Evolutionary conservation across 2,888 invertebrate species (phyloP), one percentile per base, ranked within the genome.

Genomic region (Apoda limacodes): DNA sequence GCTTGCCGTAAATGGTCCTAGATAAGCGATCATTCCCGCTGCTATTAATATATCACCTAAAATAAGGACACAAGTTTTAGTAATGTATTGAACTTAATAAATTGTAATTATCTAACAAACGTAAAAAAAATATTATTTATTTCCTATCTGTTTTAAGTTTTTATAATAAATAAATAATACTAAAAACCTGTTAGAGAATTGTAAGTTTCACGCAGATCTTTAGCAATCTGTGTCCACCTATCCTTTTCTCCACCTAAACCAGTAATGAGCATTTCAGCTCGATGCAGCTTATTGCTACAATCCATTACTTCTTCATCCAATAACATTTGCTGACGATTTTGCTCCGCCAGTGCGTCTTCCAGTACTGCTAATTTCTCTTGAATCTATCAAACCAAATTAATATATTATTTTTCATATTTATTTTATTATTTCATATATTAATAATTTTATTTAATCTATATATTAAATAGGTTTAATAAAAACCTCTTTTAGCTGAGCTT

Each of bases 181-280:
- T n/a, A n/a, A n/a, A n/a, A 39, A 82, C 89, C 89, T 31, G 92
- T 92, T 1, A 93, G 75, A 17, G 87, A 82, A 42, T 84, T 82
- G 54, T 92, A 92, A 39, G 83, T 85, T 34, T 83, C 83, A 9
- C 88, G 87, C 5, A 93, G 70, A 1, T 60, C 56, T 53, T 87
- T 84, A 0, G 95, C 95, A 9, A 89, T 88, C 23, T 84, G 81
- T 1, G 87, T 89, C 97, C 97, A 98, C 36, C 96, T 83, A 2
- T 86, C 86, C 50, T 93, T 93, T 65, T 97, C 96, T 0, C 95
- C 95, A 0, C 96, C 95, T 17, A 97, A 80, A 0, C 95, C 95
- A 1, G 90, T 89, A 38, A 98, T 95, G 37, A 98, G 83, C 69
- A 96, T 94, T 68, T 95, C 93, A 0, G 97, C 97, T 37, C 97